Evolutionary conservation across 2,113 vertebrate genomes (phyloP).

Genomic region (Oncorhynchus gorbuscha): DNA sequence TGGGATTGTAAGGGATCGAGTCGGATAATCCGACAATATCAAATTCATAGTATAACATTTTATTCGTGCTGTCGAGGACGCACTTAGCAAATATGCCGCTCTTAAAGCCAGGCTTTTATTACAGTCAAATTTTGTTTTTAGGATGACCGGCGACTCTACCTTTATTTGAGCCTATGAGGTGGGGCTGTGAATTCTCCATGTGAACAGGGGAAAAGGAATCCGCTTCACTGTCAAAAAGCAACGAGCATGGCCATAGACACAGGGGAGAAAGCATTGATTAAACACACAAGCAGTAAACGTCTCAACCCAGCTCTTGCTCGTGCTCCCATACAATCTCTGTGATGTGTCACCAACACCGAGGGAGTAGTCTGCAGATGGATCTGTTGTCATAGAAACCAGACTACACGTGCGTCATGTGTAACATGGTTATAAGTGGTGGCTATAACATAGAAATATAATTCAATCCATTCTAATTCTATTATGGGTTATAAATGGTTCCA

Average conservation of each 20-base stretch:
- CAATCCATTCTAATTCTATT: no score
- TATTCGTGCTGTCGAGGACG: background rate
- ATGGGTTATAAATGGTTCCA: no score
- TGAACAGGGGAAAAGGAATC: background rate
- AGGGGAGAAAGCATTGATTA: background rate
- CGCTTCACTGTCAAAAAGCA: background rate
- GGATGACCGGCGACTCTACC: conserved; percentile 30
- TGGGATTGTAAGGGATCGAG: background rate
- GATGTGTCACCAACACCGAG: conserved; percentile 48
- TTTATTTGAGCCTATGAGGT: background rate
- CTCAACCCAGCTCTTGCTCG: conserved; percentile 15
- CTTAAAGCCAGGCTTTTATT: background rate
- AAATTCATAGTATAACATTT: background rate
- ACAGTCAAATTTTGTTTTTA: conserved; percentile 14
- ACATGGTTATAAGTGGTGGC: background rate
- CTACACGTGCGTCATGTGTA: conserved; percentile 40
- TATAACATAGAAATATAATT: no score
- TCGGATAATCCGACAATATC: background rate
- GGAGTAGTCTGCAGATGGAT: conserved; percentile 43
- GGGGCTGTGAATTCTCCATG: background rate
- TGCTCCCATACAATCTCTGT: conserved; percentile 1
- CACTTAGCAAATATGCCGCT: no score
- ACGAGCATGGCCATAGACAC: background rate
- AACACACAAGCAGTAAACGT: background rate
- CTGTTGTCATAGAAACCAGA: conserved; percentile 63